phyloP scores from a whole-genome alignment of 2,888 invertebrate genomes.

The Ischnus inquisitorius region DNA sequence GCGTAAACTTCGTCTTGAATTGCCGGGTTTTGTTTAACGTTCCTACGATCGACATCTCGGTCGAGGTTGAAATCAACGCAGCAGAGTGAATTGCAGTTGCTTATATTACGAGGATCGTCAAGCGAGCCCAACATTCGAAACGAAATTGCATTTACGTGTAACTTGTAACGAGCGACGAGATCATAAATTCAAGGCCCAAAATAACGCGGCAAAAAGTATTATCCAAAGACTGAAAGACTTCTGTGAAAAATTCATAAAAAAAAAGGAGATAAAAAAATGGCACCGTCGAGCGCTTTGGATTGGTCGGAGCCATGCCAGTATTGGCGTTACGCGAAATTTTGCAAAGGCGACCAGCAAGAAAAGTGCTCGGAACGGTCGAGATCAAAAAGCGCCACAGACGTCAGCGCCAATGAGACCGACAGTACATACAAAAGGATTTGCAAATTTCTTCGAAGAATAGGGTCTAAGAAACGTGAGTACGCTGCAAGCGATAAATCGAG shows the following conservation, averaged over 20 bases:
- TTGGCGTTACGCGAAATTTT: slow-evolving; percentile 81
- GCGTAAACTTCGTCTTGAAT: slow-evolving; percentile 12
- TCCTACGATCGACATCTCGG: slow-evolving; percentile 23
- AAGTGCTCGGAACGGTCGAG: slow-evolving; percentile 58
- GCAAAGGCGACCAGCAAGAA: slow-evolving; percentile 57
- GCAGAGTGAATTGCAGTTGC: background rate
- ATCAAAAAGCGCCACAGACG: slow-evolving; percentile 78
- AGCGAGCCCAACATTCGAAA: background rate
- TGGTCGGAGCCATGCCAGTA: slow-evolving; percentile 83
- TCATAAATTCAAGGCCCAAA: background rate
- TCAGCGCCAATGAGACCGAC: slow-evolving; percentile 78
- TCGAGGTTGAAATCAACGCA: slow-evolving; percentile 24
- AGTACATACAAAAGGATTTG: slow-evolving; percentile 83
- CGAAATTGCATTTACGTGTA: background rate
- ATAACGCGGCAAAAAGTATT: slow-evolving; percentile 36
- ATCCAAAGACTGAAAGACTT: slow-evolving; percentile 26
- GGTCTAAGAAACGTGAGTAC: slow-evolving; percentile 82
- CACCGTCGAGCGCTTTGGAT: slow-evolving; percentile 81
- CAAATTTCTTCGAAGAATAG: slow-evolving; percentile 81
- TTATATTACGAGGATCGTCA: background rate
- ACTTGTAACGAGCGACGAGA: background rate
- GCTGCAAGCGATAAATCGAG: background rate
- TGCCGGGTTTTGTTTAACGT: slow-evolving; percentile 3
- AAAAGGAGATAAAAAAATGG: slow-evolving; percentile 74
- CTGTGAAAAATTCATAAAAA: background rate